phyloP scores from a whole-genome alignment of 2,797 vertebrate species.

The Amblyraja radiata region DNA sequence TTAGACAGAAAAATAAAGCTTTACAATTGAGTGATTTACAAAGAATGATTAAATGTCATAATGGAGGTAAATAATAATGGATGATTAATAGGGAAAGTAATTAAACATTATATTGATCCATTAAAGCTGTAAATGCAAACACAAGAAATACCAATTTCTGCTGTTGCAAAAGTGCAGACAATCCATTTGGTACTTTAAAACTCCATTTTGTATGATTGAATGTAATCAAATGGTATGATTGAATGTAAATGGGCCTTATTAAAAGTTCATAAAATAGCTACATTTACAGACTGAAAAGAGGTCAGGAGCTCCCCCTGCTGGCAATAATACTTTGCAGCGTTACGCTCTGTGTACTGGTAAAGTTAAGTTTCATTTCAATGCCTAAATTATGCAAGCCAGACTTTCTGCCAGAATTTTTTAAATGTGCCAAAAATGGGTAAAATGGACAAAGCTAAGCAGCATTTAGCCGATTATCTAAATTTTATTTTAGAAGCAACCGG shows the following conservation, averaged over 20 bases:
- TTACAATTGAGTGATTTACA: not conserved
- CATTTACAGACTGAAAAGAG: not conserved
- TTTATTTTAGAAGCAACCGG: not conserved
- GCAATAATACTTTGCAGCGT: not conserved
- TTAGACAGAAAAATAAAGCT: not conserved
- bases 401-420: not conserved
- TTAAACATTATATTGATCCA: not conserved
- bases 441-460: not conserved
- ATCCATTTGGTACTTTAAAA: not conserved
- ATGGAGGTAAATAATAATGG: not conserved
- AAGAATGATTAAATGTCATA: not conserved
- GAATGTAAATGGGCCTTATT: not conserved
- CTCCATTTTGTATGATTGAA: not conserved
- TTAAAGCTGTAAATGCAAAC: not conserved
- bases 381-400: not conserved
- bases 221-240: not conserved
- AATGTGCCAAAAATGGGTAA: not conserved
- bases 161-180: not conserved
- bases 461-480: not conserved
- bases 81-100: not conserved
- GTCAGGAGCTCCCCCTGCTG: conserved; percentile 7
- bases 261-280: not conserved
- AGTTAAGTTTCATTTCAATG: not conserved
- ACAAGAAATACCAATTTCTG: not conserved
- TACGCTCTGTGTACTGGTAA: not conserved